A percentile compares a stretch with the other conserved stretches of the same genome.
phyloP scores from a whole-genome alignment of 2,888 invertebrate species.

The Drosophila infuscata region DNA sequence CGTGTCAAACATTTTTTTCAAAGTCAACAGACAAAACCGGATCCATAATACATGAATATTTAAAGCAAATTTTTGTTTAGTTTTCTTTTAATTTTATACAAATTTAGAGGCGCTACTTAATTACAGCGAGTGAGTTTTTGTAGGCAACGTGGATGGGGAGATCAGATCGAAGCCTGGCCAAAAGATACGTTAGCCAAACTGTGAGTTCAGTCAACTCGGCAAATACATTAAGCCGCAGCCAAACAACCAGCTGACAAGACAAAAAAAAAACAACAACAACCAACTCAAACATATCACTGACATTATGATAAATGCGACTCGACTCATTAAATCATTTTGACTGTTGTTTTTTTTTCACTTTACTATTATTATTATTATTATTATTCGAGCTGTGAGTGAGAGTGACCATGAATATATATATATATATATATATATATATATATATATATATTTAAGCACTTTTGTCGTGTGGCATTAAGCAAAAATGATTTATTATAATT shows the following conservation, averaged over 20 bases:
- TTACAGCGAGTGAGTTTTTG: conserved; percentile 55
- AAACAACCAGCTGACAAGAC: conserved; percentile 16
- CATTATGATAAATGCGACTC: conserved; percentile 67
- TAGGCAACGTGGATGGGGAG: conserved; percentile 38
- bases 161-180: conserved; percentile 15
- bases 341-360: conserved; percentile 24
- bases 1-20: conserved; percentile 55
- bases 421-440: conserved; percentile 6
- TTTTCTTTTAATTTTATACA: conserved; percentile 38
- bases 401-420: conserved; percentile 48
- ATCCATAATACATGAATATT: conserved; percentile 62
- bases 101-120: conserved; percentile 64
- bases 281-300: conserved; percentile 39
- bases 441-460: conserved; percentile 20
- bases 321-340: conserved; percentile 70
- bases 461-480: conserved; percentile 50
- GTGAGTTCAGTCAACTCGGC: conserved; percentile 66
- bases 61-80: conserved; percentile 30
- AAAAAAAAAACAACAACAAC: conserved; percentile 2
- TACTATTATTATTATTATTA: conserved; percentile 20
- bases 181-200: conserved; percentile 7
- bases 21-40: conserved; percentile 58
- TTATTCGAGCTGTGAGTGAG: conserved; percentile 44
- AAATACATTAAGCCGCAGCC: conserved; percentile 49
- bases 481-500: conserved; percentile 72